Base-by-base conservation (phyloP, 1,140 invertebrate species). In the Sycobia sp. region DNA sequence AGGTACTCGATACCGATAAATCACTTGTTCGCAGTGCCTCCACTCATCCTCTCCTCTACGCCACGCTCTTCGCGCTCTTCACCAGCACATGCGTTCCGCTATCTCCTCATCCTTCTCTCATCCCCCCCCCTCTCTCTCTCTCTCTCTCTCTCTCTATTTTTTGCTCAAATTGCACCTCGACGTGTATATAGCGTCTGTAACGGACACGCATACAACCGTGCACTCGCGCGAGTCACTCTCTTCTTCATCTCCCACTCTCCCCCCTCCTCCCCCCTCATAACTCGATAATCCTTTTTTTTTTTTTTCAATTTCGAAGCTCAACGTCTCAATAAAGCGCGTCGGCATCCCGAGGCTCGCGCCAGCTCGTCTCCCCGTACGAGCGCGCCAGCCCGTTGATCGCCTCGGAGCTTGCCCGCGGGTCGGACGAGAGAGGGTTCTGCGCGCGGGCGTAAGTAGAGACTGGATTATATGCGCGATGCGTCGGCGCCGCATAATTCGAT, bases 231-330 rank as follows among this genome's bases (percentile, higher is more conserved):
- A 14, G 39, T n/a, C n/a, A n/a, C n/a, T n/a, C n/a, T n/a, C n/a
- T n/a, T n/a, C n/a, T n/a, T n/a, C n/a, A n/a, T n/a, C n/a, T n/a
- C n/a, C n/a, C n/a, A n/a, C n/a, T n/a, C n/a, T n/a, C n/a, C n/a
- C n/a, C n/a, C n/a, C n/a, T n/a, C 4, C 22, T n/a, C 16, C 20
- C 10, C 43, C 46, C 36, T 25, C 25, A 56, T 49, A 62, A 62
- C 51, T 62, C 60, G 51, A 62, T 62, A 56, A 62, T 62, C 51
- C 60, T 56, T 62, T 62, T n/a, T n/a, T n/a, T n/a, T n/a, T n/a
- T n/a, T n/a, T 62, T 62, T 62, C 60, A 55, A 62, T 62, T 62
- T 62, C 51, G 43, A 23, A 51, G 34, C 51, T 47, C 51, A 56
- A 62, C 51, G 43, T 55, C 60, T 62, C 60, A 62, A 62, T 62